Base-by-base conservation (phyloP, 2,113 vertebrate species). In the Mobula hypostoma region DNA sequence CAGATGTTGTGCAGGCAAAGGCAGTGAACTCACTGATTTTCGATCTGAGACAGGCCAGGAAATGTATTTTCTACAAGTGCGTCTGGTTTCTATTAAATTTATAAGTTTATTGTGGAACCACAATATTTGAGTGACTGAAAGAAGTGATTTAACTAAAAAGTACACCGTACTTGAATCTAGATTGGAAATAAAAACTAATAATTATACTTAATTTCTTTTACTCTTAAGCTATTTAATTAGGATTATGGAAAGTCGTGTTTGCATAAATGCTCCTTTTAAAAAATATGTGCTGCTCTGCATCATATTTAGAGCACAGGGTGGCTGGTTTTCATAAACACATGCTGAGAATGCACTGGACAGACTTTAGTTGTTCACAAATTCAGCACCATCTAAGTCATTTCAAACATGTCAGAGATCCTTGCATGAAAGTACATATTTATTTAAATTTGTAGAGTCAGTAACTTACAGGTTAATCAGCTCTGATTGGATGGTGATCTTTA, bases 81-180 rank as follows among this genome's bases (percentile, higher is more conserved):
- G 17, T 83, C 80, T 83, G 82, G 21, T 85, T 21, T 61, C 58
- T 27, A 58, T 85, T 61, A 85, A 21, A 24, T 85, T 48, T 82
- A 82, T 80, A 17, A 58, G 40, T 85, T 83, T 61, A 58, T 58
- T 85, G 82, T 21, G 58, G 82, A 85, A 58, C 24, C 48, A 85
- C 82, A 56, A 85, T 58, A 85, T 83, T 56, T 85, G 48, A 85
- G 82, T 85, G 24, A 85, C 80, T 83, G 82, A 83, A 48, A 83
- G 78, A 36, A 80, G 36, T 36, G 68, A 70, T 70, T 70, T 70
- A 17, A 74, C 80, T 48, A 24, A 83, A 56, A 40, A 29, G 19
- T 6, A 5, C 21, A 79, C n/a, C 14, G 32, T 36, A 79, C 32
- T 32, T 79, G 77, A 82, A 48, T 82, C 79, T 36, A 36, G 77